Conservation (phyloP, 2,797 vertebrate genomes). For the Mormyrus proboscirostris region DNA sequence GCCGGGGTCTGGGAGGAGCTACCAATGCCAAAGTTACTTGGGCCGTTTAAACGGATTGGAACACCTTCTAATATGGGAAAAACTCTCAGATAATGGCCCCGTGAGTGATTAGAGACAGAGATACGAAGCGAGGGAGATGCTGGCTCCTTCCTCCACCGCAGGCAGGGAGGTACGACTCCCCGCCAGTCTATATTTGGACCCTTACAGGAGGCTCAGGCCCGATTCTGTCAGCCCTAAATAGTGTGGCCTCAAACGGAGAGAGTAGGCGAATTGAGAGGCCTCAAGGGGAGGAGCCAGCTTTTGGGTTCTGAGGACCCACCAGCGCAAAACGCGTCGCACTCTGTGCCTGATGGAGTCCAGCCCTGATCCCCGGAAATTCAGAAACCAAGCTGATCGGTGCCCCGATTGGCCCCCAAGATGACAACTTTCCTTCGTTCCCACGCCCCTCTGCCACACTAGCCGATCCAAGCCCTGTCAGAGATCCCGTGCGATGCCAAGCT, state of each 20-base stretch:
- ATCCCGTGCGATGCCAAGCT: neutral
- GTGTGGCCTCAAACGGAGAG: slow-evolving; percentile 41
- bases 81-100: neutral
- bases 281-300: neutral
- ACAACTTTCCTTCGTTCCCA: neutral
- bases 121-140: neutral
- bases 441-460: neutral
- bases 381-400: neutral
- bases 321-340: neutral
- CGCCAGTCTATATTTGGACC: slow-evolving; percentile 44
- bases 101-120: neutral
- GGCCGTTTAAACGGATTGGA: neutral
- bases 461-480: neutral
- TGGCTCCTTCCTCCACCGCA: slow-evolving; percentile 25
- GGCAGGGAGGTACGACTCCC: slow-evolving; percentile 21
- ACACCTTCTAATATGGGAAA: neutral
- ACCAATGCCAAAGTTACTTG: neutral
- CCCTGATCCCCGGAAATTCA: neutral
- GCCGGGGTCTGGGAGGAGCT: neutral
- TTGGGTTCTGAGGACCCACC: neutral
- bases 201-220: slow-evolving; percentile 48
- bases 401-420: neutral
- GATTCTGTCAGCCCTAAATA: slow-evolving; percentile 58
- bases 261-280: neutral
- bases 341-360: neutral